Evolutionary conservation across 2,113 vertebrate genomes (phyloP).

Genomic region (Odocoileus hemionus): DNA sequence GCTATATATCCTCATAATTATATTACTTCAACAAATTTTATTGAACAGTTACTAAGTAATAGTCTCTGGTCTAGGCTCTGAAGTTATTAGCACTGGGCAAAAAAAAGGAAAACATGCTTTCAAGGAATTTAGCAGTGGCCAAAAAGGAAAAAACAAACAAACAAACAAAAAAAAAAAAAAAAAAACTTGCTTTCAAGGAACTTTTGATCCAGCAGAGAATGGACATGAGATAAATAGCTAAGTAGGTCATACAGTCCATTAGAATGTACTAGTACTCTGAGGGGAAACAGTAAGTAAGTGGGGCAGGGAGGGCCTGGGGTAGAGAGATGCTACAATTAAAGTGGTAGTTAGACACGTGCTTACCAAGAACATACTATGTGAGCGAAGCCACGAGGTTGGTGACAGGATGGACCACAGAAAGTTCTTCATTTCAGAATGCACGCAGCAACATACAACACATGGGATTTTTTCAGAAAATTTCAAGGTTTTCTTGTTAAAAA

Average conservation of each 20-base stretch:
- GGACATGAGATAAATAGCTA: neutral
- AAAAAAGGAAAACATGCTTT: neutral
- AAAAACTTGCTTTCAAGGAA: neutral
- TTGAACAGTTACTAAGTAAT: neutral
- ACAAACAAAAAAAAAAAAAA: neutral
- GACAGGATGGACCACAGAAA: neutral
- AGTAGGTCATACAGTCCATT: too few species aligned
- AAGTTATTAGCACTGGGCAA: neutral
- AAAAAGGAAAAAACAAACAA: neutral
- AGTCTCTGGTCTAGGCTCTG: neutral
- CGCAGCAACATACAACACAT: neutral
- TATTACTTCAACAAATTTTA: neutral
- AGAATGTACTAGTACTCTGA: neutral
- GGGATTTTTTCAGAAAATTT: neutral
- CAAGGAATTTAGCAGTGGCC: neutral
- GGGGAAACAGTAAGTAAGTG: neutral
- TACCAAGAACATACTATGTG: neutral
- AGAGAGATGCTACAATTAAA: neutral
- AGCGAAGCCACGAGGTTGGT: neutral
- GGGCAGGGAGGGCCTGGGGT: too few species aligned
- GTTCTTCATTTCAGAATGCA: neutral
- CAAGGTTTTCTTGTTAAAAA: neutral
- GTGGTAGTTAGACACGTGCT: neutral
- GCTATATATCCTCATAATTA: neutral
- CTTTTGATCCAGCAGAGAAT: neutral